Conservation (phyloP, 2,888 invertebrate species). For the Thymelicus sylvestris region DNA sequence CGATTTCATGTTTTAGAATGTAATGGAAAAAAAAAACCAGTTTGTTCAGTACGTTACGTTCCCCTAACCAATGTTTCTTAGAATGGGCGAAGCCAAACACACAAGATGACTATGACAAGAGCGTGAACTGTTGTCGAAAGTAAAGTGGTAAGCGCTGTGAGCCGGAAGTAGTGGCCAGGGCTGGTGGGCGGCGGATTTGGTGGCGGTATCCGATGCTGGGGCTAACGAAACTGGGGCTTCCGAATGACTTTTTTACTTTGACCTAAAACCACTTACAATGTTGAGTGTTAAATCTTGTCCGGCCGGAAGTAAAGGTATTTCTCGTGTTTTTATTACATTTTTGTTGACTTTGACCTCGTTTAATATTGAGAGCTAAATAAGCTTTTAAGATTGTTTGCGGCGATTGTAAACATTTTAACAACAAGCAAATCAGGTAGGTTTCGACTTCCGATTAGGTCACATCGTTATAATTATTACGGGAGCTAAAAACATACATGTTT, state of each 20-base stretch:
- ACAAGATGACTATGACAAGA: conserved; percentile 60
- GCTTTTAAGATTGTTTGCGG: not conserved
- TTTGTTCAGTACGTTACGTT: not conserved
- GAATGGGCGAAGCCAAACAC: conserved; percentile 23
- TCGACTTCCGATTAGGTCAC: too few relatives aligned
- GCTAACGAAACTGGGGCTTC: conserved; percentile 27
- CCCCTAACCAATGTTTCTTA: not conserved
- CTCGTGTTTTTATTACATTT: not conserved
- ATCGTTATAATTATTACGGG: too few relatives aligned
- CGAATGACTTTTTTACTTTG: conserved; percentile 14
- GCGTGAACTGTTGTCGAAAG: conserved; percentile 45
- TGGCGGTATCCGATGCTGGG: conserved; percentile 38
- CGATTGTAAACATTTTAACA: not conserved
- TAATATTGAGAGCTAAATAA: not conserved
- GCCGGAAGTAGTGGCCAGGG: conserved; percentile 74
- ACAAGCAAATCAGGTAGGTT: too few relatives aligned
- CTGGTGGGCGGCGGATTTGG: conserved; percentile 58
- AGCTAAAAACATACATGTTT: not conserved
- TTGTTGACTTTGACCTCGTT: conserved; percentile 38
- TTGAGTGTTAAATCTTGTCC: not conserved
- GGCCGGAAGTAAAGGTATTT: conserved; percentile 7
- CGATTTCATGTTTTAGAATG: conserved; percentile 27
- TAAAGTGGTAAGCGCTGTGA: conserved; percentile 63
- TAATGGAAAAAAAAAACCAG: conserved; percentile 39
- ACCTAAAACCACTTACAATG: conserved; percentile 14